Evolutionary conservation across 2,113 vertebrate genomes (phyloP), one percentile per base, ranked within the genome.

Genomic region (Alligator sinensis): DNA sequence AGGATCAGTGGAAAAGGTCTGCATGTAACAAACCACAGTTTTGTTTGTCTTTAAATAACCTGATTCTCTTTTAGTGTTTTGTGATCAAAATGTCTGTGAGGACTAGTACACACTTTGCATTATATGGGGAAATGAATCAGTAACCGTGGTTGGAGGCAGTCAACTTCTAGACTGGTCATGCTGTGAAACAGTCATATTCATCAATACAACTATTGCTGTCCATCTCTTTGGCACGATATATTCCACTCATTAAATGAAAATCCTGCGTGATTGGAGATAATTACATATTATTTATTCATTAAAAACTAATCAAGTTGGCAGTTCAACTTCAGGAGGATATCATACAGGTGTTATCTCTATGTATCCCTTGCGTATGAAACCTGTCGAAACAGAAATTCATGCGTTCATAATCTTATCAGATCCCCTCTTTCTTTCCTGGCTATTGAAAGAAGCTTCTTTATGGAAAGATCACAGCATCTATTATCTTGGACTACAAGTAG

Each of bases 401-500:
- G 58, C 47, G 16, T 77, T 25, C 6, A 84, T 64, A 25, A 47
- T 57, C 54, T 90, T 84, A 75, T 89, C 70, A 61, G 30, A 64
- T 54, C 24, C 24, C 55, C 25, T 30, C 60, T 80, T 60, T 28
- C 19, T 78, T 77, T 58, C 16, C 60, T 54, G 62, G 76, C 14
- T 76, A 61, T 70, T 84, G 74, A 90, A 89, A 75, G 17, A 1
- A 28, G 66, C 17, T 62, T 30, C 30, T 47, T 6, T 11, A 3
- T 76, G 81, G 82, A 88, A 91, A 76, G 84, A 89, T 86, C 82
- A 62, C 79, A 68, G 55, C 1, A 1, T 91, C 81, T 34, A 6
- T 79, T 89, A 86, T 77, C 82, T 88, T 62, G 9, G 88, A 70
- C 86, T 58, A 59, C 88, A 89, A 79, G 79, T 34, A 77, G 82